Base-by-base conservation (phyloP, 2,888 invertebrate genomes). In the Eupithecia centaureata region DNA sequence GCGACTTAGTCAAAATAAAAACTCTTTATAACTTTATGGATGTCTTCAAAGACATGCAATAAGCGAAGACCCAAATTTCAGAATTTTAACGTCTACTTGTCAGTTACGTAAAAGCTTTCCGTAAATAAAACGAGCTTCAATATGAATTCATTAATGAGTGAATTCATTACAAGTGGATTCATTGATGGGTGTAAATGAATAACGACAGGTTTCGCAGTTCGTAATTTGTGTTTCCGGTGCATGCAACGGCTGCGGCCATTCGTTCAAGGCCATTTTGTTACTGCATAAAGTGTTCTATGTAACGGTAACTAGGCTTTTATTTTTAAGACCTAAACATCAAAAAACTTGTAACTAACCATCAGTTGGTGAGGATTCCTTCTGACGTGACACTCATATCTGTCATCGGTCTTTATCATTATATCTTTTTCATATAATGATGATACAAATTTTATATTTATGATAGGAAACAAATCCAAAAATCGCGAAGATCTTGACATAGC, bases 241-340 rank as follows among this genome's bases (percentile, higher is more conserved):
- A 75, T 79, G 82, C 79, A 83, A 82, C 83, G 82, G 83, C 76
- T 81, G 79, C 77, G 77, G 83, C 85, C 79, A 81, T 77, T 76
- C 77, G 78, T 86, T 85, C 87, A 89, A 89, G 87, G 87, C 82
- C 87, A 84, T 83, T n/a, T 76, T 78, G 77, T 81, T 82, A 82
- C 84, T 83, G 78, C 83, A 80, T 82, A 47, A 79, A 81, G 10
- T 52, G 51, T 52, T 27, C 15, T 12, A 47, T 22, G 47, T 22
- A 47, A 47, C 22, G 47, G 47, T 47, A 12, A 22, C 47, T 47
- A n/a, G 3, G 15, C 0, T 3, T 35, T 30, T 30, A 5, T 30
- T 5, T 30, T 30, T 30, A n/a, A n/a, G n/a, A n/a, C n/a, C n/a
- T n/a, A n/a, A n/a, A n/a, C n/a, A n/a, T n/a, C n/a, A n/a, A n/a